Conservation (phyloP, 2,888 invertebrate species). For the Gerris lacustris region DNA sequence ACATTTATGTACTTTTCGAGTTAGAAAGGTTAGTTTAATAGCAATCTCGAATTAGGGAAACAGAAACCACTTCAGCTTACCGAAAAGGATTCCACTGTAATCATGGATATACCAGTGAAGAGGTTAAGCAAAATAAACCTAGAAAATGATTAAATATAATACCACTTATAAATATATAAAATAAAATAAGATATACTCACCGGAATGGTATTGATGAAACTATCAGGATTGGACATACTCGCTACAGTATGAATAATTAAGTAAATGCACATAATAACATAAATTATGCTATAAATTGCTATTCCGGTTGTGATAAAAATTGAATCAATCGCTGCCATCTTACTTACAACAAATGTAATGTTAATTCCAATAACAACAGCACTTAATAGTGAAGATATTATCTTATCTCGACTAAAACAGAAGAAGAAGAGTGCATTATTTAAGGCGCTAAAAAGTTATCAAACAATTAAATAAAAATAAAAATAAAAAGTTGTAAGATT, state of each 20-base stretch:
- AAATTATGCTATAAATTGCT: conserved; percentile 49
- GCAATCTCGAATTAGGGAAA: no score
- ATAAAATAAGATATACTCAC: background rate
- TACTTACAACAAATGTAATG: conserved; percentile 60
- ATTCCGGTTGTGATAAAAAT: conserved; percentile 40
- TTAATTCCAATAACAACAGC: conserved; percentile 64
- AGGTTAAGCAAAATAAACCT: no score
- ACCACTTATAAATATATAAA: no score
- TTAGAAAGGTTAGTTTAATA: no score
- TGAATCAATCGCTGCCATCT: conserved; percentile 33
- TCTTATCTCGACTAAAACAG: conserved; percentile 52
- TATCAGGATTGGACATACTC: conserved; percentile 51
- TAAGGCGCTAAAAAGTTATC: no score
- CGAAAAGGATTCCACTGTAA: no score
- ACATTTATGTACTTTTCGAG: no score
- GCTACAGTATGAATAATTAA: conserved; percentile 59
- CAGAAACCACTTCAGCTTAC: no score
- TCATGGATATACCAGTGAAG: no score
- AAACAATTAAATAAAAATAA: no score
- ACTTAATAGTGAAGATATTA: conserved; percentile 53
- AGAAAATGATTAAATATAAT: no score
- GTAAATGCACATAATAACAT: conserved; percentile 60
- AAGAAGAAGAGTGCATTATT: conserved; percentile 1
- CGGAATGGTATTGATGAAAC: conserved; percentile 38
- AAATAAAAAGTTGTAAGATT: no score